Evolutionary conservation across 2,113 vertebrate species (phyloP), one percentile per base, ranked within the genome.

Genomic region (Glaucidium brasilianum): DNA sequence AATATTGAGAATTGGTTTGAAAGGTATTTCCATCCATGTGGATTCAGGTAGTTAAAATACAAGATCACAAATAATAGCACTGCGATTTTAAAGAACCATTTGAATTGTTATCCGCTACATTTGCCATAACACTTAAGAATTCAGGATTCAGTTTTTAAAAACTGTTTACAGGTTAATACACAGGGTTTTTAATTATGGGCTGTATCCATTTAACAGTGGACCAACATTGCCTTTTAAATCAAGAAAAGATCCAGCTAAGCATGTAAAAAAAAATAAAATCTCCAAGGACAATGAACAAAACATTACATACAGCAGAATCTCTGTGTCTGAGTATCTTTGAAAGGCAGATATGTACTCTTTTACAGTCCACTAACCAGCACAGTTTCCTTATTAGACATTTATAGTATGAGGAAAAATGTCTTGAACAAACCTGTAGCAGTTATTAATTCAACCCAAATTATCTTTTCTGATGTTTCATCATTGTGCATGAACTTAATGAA

Each of bases 21-120:
- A 97, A 96, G 74, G 85, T 82, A 37, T 85, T 90, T 93, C 94
- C 92, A 93, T 64, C 89, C 50, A 7, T 2, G 19, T 62, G 84
- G 91, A 75, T 50, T 94, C 97, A 96, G 94, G 96, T 85, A 96
- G 97, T 91, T 80, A 47, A 80, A 90, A 76, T 21, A 92, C 80
- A 90, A 34, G 89, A 73, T 59, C 73, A 85, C 87, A 88, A 74
- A 76, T 18, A 27, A 79, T 6, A 91, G 94, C 81, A 78, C 69
- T 72, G 89, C 60, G 37, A 1, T 62, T 80, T 77, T 18, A 39
- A 72, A 79, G 69, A 85, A 72, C 91, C 75, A 5, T n/a, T 53
- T 50, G 73, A 91, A 29, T 60, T 81, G 60, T 81, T 75, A 43
- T 20, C 69, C 0, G 37, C 89, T 85, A 79, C 93, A 63, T 92